phyloP scores from a whole-genome alignment of 2,888 invertebrate species.

The Caenorhabditis drosophilae region DNA sequence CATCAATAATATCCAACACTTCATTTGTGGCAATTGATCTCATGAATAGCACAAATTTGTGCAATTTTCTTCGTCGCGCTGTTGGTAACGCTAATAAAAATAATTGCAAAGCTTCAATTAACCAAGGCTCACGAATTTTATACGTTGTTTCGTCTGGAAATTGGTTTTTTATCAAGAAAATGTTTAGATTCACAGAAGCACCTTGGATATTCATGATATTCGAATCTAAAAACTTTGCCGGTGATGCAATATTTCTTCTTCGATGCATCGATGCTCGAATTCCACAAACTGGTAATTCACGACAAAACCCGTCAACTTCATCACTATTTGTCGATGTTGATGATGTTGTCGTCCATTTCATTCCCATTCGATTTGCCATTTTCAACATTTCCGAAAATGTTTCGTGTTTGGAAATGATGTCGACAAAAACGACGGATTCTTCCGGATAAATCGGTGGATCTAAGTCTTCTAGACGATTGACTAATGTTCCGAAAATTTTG shows the following conservation, averaged over 20 bases:
- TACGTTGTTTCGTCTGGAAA: conserved; percentile 21
- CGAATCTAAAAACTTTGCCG: not conserved
- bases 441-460: conserved; percentile 18
- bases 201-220: conserved; percentile 14
- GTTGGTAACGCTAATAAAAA: conserved; percentile 23
- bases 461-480: conserved; percentile 26
- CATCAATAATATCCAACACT: conserved; percentile 22
- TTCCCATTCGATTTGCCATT: not conserved
- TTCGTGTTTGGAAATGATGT: not conserved
- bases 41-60: conserved; percentile 27
- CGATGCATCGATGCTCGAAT: conserved; percentile 23
- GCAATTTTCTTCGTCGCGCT: conserved; percentile 22
- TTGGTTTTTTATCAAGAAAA: not conserved
- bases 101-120: conserved; percentile 19
- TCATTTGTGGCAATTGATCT: conserved; percentile 26
- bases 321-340: not conserved
- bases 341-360: not conserved
- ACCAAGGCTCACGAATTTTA: conserved; percentile 28
- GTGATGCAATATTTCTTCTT: conserved; percentile 16
- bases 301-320: conserved; percentile 12
- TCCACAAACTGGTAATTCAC: conserved; percentile 13
- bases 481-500: conserved; percentile 26
- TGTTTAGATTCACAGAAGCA: not conserved
- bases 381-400: not conserved
- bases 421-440: conserved; percentile 4